Conservation (phyloP, 1,140 invertebrate genomes). For the Drosophila lowei region DNA sequence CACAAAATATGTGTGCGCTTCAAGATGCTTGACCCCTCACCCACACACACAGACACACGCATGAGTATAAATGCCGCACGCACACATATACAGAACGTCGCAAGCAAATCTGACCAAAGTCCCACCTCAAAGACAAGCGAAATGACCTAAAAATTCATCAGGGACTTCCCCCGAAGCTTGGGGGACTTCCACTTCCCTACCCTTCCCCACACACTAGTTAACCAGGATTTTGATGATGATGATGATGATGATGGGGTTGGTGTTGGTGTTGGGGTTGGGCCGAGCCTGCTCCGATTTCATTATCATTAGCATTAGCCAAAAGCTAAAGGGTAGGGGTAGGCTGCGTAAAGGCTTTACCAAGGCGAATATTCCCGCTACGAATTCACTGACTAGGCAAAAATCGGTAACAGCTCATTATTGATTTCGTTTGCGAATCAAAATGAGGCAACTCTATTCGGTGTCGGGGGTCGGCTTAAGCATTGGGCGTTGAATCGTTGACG, state of each 20-base stretch:
- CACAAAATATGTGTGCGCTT: conserved; percentile 36
- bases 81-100: background rate
- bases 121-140: conserved; percentile 50
- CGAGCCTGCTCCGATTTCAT: conserved; percentile 30
- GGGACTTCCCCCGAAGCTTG: conserved; percentile 14
- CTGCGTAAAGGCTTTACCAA: too few relatives aligned
- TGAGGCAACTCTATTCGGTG: too few relatives aligned
- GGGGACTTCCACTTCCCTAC: background rate
- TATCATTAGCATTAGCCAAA: conserved; percentile 47
- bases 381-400: too few relatives aligned
- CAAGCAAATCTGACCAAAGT: conserved; percentile 28
- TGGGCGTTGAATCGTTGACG: too few relatives aligned
- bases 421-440: too few relatives aligned
- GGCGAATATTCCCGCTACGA: too few relatives aligned
- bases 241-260: conserved; percentile 11
- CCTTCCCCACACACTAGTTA: conserved; percentile 9
- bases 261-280: background rate
- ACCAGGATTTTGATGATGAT: conserved; percentile 47
- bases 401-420: too few relatives aligned
- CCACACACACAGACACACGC: conserved; percentile 13
- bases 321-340: conserved; percentile 2
- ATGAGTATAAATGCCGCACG: background rate
- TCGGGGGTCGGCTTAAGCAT: too few relatives aligned
- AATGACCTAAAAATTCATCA: conserved; percentile 51
- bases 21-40: conserved; percentile 33